phyloP scores from a whole-genome alignment of 2,888 invertebrate genomes.

The Eumerus sabulonum region DNA sequence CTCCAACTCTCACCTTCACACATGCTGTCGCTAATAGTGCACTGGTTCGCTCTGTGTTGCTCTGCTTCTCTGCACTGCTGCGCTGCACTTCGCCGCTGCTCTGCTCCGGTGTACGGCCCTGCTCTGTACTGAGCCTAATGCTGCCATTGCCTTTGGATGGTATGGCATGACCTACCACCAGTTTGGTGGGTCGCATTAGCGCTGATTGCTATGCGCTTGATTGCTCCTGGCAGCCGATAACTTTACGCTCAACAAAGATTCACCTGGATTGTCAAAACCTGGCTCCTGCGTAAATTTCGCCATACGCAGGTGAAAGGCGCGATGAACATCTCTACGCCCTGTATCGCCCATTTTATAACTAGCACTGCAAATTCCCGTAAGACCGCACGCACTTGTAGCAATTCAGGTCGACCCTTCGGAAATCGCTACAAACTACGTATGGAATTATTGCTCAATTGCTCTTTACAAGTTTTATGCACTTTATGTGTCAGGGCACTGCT shows the following conservation, averaged over 20 bases:
- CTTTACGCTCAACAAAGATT: constrained; percentile 6
- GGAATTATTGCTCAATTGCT: constrained; percentile 18
- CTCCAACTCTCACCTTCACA: constrained; percentile 11
- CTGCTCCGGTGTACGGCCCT: neutral
- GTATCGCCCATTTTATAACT: constrained; percentile 23
- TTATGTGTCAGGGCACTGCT: no score
- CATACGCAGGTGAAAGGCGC: neutral
- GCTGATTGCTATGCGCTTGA: neutral
- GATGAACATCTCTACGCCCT: neutral
- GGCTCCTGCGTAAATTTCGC: neutral
- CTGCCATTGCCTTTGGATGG: no score
- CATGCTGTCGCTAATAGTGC: constrained; percentile 25
- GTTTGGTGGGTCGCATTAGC: no score
- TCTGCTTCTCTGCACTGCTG: neutral
- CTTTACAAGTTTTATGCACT: no score
- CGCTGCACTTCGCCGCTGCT: no score
- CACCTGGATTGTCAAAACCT: neutral
- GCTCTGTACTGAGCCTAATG: no score
- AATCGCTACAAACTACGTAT: neutral
- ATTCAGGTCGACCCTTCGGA: constrained; percentile 32
- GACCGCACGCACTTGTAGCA: constrained; percentile 11
- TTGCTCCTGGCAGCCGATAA: neutral
- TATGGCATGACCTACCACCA: neutral
- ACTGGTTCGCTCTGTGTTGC: no score
- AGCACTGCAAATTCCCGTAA: neutral